Evolutionary conservation across 2,888 invertebrate species (phyloP), one percentile per base, ranked within the genome.

Genomic region (Drosophila yooni): DNA sequence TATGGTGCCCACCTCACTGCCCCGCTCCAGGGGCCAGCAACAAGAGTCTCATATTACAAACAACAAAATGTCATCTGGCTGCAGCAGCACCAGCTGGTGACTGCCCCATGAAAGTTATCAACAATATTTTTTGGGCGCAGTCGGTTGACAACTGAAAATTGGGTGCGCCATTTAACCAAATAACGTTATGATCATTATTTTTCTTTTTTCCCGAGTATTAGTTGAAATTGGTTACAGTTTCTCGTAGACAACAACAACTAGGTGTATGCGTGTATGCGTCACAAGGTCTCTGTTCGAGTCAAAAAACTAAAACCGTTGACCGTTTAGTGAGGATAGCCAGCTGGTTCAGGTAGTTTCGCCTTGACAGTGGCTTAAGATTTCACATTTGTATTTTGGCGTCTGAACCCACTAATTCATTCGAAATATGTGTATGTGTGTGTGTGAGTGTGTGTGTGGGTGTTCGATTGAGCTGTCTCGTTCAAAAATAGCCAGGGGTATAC

Each of bases 291-390:
- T 36, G 46, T 11, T 27, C 29, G 34, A 52, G 21, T 34, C 31
- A 46, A 40, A 34, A 58, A 66, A 38, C 31, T 40, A 38, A 70
- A 57, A 58, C 59, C 69, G 70, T 80, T 72, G 79, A 76, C 64
- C 68, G 66, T 36, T 72, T 13, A 33, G 29, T 58, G 54, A 56
- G 69, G 61, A 56, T 66, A 52, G 56, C 27, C 52, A 54, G 50
- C 40, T 18, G 65, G 65, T 59, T 79, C 81, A 87, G 91, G 91
- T 89, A 90, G 82, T 74, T 79, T 90, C 46, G 76, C 87, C 91
- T 89, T 87, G 87, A 78, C 80, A 77, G 51, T 64, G 88, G 72
- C 76, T 90, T 79, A 76, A 69, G 66, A 79, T 74, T 76, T 83
- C 76, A 63, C 48, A 57, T 51, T 54, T 15, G 18, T 53, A 3